Percentiles rank a stretch among this genome's conserved stretches.
Evolutionary conservation across 1,140 invertebrate species (phyloP).

Genomic region (Parapsyche elsis): DNA sequence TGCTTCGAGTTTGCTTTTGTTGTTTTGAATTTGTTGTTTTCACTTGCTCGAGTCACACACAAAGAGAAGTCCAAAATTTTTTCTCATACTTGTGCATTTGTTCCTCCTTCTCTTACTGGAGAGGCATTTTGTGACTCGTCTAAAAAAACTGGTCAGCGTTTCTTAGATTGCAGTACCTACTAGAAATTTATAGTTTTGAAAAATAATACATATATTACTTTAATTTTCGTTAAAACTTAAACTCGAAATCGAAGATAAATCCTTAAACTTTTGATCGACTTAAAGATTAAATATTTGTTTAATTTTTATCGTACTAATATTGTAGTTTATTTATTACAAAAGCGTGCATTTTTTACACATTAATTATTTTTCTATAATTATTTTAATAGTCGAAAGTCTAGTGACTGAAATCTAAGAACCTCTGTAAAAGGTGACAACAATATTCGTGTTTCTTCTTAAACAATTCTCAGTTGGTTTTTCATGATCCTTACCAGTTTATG

Average conservation of each 20-base stretch:
- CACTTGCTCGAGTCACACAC: constrained; percentile 12
- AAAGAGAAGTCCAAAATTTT: not conserved
- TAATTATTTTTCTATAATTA: too few species aligned
- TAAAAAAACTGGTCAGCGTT: not conserved
- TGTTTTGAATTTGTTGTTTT: not conserved
- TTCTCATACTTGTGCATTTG: too few species aligned
- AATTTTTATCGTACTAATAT: too few species aligned
- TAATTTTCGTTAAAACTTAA: too few species aligned
- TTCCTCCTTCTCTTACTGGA: not conserved
- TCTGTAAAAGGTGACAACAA: constrained; percentile 11
- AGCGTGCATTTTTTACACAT: too few species aligned
- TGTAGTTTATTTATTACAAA: too few species aligned
- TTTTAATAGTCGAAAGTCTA: too few species aligned
- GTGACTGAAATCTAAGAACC: not conserved
- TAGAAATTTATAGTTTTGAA: not conserved
- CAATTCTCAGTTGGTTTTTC: not conserved
- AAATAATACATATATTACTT: not conserved
- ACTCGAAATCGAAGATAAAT: too few species aligned
- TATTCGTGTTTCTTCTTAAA: not conserved
- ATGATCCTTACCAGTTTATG: not conserved
- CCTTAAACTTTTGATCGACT: not conserved
- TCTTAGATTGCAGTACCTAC: not conserved
- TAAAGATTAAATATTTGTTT: too few species aligned
- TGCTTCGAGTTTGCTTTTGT: not conserved
- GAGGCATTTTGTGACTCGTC: not conserved